Percentiles rank a stretch among this genome's conserved stretches.
phyloP scores from a whole-genome alignment of 2,113 vertebrate species.

The Grammomys surdaster region DNA sequence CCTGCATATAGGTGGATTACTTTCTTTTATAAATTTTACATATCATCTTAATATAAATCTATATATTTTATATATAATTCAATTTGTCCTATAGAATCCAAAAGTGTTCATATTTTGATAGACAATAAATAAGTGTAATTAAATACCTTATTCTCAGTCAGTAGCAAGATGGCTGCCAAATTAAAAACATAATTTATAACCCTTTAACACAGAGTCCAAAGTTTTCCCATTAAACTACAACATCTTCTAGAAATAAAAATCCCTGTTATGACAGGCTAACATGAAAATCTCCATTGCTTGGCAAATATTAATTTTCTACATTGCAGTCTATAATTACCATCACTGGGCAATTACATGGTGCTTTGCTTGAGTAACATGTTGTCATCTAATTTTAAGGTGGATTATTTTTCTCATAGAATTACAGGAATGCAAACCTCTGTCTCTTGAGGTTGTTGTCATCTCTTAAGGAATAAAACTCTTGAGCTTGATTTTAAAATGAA shows the following conservation, averaged over 20 bases:
- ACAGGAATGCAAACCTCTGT: neutral
- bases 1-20: neutral
- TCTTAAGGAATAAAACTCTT: neutral
- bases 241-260: slow-evolving; percentile 56
- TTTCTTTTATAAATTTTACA: slow-evolving; percentile 36
- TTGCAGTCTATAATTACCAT: slow-evolving; percentile 67
- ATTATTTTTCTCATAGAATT: slow-evolving; percentile 43
- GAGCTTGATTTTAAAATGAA: neutral
- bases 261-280: slow-evolving; percentile 65
- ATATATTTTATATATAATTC: slow-evolving; percentile 19
- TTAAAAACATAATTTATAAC: slow-evolving; percentile 67
- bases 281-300: slow-evolving; percentile 50
- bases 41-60: neutral
- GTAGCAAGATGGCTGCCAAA: slow-evolving; percentile 60
- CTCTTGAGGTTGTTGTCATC: neutral
- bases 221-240: slow-evolving; percentile 50
- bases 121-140: slow-evolving; percentile 34
- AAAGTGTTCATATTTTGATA: slow-evolving; percentile 54
- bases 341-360: slow-evolving; percentile 33
- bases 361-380: slow-evolving; percentile 60
- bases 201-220: slow-evolving; percentile 64
- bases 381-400: slow-evolving; percentile 47
- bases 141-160: slow-evolving; percentile 22
- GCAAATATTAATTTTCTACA: slow-evolving; percentile 71
- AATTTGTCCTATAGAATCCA: neutral